phyloP scores from a whole-genome alignment of 1,140 invertebrate genomes.

The Bombus soroeensis region DNA sequence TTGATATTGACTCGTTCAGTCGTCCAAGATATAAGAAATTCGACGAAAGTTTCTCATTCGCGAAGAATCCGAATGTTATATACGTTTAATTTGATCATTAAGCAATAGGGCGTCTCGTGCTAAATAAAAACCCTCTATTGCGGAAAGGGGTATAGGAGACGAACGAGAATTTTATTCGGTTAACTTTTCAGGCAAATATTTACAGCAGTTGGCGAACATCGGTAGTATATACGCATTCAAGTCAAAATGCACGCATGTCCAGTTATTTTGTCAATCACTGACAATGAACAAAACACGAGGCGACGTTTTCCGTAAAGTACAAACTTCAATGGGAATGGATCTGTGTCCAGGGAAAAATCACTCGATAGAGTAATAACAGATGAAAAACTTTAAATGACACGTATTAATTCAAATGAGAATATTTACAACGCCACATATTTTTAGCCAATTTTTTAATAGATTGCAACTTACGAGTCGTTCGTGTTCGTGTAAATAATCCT shows the following conservation, averaged over 20 bases:
- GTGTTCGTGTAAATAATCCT: neutral
- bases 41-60: too few relatives aligned
- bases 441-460: neutral
- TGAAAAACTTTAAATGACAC: neutral
- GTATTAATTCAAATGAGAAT: neutral
- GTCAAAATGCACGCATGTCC: neutral
- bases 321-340: neutral
- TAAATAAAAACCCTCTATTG: neutral
- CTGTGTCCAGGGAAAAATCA: neutral
- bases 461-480: neutral
- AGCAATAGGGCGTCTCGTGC: too few relatives aligned
- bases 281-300: neutral
- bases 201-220: neutral
- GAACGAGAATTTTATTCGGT: neutral
- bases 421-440: neutral
- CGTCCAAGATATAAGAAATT: neutral
- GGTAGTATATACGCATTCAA: neutral
- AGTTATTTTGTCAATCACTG: conserved; percentile 8
- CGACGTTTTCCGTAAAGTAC: neutral
- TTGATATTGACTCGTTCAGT: too few relatives aligned
- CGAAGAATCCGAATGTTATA: neutral
- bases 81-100: neutral
- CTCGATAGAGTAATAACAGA: neutral
- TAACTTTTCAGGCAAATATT: conserved; percentile 21
- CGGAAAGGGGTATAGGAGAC: neutral